Percentiles rank a stretch among this genome's conserved stretches.
These are phyloP conservation scores for Regulus satrapa DNA, from an alignment of 2,113 vertebrate genomes.

Conservation along the genomic window DNA sequence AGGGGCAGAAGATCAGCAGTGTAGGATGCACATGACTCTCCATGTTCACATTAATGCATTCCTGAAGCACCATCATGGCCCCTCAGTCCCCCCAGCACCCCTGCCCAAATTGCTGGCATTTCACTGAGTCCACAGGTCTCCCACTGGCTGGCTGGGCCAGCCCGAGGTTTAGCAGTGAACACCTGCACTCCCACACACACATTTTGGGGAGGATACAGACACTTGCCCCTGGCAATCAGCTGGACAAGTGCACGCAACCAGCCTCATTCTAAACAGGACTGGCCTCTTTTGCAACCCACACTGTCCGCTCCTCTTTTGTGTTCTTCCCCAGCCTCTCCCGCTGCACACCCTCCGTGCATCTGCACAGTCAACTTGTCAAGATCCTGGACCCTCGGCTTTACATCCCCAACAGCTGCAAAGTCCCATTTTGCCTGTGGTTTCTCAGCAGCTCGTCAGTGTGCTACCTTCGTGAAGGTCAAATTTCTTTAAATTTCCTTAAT, in stretches of 20 bases:
- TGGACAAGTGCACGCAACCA: rapidly evolving
- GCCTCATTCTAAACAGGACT: background rate
- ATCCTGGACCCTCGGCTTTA: background rate
- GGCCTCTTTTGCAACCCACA: background rate
- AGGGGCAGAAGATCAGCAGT: background rate
- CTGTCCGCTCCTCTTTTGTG: background rate
- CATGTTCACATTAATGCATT: background rate
- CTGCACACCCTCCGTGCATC: background rate
- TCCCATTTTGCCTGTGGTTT: rapidly evolving
- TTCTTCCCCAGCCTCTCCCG: background rate
- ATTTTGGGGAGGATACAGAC: background rate
- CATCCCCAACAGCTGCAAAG: background rate
- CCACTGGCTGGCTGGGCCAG: background rate
- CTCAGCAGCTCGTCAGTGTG: background rate
- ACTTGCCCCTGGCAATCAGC: background rate
- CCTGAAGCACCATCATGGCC: rapidly evolving
- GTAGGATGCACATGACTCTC: background rate
- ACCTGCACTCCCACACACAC: background rate
- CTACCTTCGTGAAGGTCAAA: background rate
- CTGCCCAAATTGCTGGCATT: background rate
- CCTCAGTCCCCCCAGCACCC: rapidly evolving
- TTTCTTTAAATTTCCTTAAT: background rate
- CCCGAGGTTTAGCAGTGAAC: background rate
- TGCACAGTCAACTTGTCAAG: background rate
- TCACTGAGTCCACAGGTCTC: rapidly evolving